Evolutionary conservation across 2,113 vertebrate genomes (phyloP).

Genomic region (Eudyptes chrysolophus): DNA sequence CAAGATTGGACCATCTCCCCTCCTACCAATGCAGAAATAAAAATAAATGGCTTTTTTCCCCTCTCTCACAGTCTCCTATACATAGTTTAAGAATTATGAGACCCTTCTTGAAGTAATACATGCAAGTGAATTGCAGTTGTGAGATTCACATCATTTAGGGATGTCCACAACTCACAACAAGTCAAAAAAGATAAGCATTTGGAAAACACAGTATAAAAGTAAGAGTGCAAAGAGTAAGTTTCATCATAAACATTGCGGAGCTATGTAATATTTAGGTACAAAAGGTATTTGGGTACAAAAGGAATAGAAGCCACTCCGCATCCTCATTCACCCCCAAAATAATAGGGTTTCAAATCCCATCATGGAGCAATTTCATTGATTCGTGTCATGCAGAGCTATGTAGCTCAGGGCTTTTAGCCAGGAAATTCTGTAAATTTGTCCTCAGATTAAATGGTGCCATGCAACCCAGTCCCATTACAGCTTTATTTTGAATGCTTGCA

Average conservation of each 20-base stretch:
- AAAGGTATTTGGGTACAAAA: background rate
- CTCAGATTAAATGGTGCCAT: constrained; percentile 11
- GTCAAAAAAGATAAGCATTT: background rate
- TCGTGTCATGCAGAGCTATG: background rate
- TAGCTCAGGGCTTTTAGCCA: background rate
- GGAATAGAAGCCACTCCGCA: background rate
- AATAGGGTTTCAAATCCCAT: background rate
- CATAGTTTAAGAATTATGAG: background rate
- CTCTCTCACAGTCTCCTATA: background rate
- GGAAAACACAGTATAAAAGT: background rate
- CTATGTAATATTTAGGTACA: background rate
- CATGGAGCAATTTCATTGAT: background rate
- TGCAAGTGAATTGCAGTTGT: background rate
- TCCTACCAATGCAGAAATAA: background rate
- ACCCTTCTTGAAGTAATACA: background rate
- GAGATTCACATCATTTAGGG: background rate
- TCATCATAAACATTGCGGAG: background rate
- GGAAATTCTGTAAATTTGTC: constrained; percentile 39
- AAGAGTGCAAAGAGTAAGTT: background rate
- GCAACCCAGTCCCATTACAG: background rate
- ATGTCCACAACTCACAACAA: background rate
- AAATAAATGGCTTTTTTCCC: background rate
- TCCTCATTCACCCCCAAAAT: background rate
- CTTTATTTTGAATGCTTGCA: constrained; percentile 25
- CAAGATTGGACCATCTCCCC: background rate